Evolutionary conservation across 1,140 invertebrate genomes (phyloP).

Genomic region (Wasmannia auropunctata): DNA sequence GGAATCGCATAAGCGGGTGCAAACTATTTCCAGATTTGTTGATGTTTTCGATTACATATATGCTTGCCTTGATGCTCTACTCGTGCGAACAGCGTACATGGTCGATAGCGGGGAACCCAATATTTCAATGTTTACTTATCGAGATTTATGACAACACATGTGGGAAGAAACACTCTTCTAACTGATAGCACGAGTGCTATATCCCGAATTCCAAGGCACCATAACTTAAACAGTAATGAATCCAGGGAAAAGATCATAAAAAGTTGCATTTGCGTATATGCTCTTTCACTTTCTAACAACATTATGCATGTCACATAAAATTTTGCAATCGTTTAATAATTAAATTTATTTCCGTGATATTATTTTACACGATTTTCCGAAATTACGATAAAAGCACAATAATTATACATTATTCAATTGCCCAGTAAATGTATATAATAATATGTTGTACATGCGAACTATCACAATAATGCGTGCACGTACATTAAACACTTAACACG

Average conservation of each 20-base stretch:
- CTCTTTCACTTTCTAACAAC: background rate
- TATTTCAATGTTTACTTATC: conserved; percentile 42
- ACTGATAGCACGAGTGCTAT: background rate
- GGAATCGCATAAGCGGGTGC: background rate
- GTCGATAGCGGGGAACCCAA: background rate
- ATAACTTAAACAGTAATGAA: background rate
- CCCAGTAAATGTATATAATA: background rate
- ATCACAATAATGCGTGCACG: background rate
- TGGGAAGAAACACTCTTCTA: conserved; percentile 30
- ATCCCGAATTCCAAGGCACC: background rate
- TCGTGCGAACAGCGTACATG: conserved; percentile 20
- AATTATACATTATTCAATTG: background rate
- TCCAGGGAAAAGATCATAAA: background rate
- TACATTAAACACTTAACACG: background rate
- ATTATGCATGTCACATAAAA: background rate
- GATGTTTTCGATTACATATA: conserved; percentile 43
- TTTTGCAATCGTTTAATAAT: background rate
- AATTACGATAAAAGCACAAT: background rate
- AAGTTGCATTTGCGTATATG: background rate
- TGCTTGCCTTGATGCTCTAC: background rate
- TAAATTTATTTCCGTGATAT: background rate
- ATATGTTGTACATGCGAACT: background rate
- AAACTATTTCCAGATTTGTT: conserved; percentile 61
- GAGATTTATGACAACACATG: conserved; percentile 47
- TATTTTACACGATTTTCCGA: background rate